Conservation (phyloP, 1,140 invertebrate genomes). For the Ladona fulva region DNA sequence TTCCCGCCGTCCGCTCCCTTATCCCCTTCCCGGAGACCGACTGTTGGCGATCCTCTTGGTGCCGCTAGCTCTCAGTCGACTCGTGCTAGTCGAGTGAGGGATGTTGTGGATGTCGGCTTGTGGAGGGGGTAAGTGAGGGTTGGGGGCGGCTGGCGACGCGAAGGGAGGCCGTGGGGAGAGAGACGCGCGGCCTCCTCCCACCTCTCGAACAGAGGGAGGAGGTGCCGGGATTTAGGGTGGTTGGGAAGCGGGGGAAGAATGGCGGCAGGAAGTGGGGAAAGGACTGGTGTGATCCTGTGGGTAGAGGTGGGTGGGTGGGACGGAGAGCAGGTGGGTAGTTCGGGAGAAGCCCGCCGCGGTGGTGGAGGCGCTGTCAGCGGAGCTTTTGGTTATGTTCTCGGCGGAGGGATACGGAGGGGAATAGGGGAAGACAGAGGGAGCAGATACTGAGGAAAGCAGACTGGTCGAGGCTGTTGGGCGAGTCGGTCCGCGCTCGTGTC, state of each 20-base stretch:
- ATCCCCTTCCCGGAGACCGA: background rate
- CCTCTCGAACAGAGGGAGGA: background rate
- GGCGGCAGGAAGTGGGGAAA: conserved; percentile 15
- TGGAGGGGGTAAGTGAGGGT: background rate
- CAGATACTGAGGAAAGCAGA: background rate
- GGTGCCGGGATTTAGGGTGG: conserved; percentile 18
- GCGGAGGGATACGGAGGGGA: background rate
- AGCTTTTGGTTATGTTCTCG: background rate
- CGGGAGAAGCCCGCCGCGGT: background rate
- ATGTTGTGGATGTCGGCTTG: conserved; percentile 8
- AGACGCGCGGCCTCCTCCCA: conserved; percentile 18
- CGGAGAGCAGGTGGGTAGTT: conserved; percentile 1
- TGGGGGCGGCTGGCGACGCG: background rate
- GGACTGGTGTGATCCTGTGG: background rate
- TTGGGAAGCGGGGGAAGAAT: conserved; percentile 23
- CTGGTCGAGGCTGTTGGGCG: background rate
- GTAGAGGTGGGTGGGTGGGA: background rate
- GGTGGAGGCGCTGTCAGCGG: conserved; percentile 3
- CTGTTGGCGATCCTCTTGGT: conserved; percentile 1
- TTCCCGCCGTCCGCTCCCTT: background rate
- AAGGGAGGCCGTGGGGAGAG: background rate
- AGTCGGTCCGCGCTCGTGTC: background rate
- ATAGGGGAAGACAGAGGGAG: background rate
- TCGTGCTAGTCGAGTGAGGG: background rate
- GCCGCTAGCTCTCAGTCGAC: background rate